Evolutionary conservation across 2,113 vertebrate species (phyloP), one percentile per base, ranked within the genome.

Genomic region (Cepphus grylle): DNA sequence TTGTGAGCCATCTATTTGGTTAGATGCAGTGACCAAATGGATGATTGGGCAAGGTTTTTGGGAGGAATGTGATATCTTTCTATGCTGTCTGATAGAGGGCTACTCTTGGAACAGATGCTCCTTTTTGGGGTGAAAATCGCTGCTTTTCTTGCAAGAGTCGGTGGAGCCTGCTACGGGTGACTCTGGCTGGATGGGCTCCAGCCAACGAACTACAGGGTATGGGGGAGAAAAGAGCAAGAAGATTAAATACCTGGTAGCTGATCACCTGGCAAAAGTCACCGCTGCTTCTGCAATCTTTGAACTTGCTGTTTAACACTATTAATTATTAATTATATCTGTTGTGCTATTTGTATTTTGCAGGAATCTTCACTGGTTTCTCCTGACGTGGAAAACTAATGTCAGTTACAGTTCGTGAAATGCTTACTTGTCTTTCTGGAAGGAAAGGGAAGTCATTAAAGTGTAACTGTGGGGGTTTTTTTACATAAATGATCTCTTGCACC

Each of bases 61-160:
- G 43, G 34, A 84, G 27, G 56, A 36, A n/a, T 2, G 15, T 2
- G 26, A 0, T 9, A 16, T 16, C 59, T 47, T 49, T 50, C 29
- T 66, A 3, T 53, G 61, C 50, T 34, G 40, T 8, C 36, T 55
- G 29, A 7, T 29, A 15, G 36, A 45, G 12, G 45, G 34, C 16
- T 81, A 1, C 19, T 63, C 47, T 55, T 77, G 62, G 32, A 79
- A 29, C 12, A 56, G 61, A 55, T 5, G n/a, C 38, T 34, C 15
- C 40, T 74, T 67, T 42, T 2, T 0, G 8, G 50, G 45, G 7
- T 80, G 71, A 76, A 62, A 94, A 90, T 36, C 0, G 0, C 6
- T 34, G 49, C 58, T 86, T 72, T 92, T 56, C 11, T 53, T 52
- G 50, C 45, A 65, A 22, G 56, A n/a, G 23, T 50, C 53, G 27